Conservation (phyloP, 2,113 vertebrate genomes). For the Spermophilus dauricus region DNA sequence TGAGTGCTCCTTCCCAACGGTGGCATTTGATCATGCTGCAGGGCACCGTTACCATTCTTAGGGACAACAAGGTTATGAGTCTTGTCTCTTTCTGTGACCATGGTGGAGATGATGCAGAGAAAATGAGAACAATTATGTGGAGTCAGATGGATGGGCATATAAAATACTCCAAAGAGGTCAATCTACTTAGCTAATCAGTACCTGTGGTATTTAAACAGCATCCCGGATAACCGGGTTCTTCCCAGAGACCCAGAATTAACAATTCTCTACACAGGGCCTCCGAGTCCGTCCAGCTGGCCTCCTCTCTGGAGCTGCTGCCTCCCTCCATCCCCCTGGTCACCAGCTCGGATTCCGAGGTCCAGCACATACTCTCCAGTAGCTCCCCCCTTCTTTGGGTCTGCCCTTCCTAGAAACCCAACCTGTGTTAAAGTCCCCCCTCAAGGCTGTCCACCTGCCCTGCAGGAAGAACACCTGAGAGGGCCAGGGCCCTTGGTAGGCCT, state of each 20-base stretch:
- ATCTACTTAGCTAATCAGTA: background rate
- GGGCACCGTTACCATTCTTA: too few relatives aligned
- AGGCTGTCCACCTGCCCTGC: too few relatives aligned
- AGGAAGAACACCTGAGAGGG: too few relatives aligned
- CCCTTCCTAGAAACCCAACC: background rate
- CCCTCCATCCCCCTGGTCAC: too few relatives aligned
- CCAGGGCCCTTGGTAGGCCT: too few relatives aligned
- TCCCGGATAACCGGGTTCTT: background rate
- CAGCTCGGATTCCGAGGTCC: too few relatives aligned
- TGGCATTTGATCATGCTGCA: background rate
- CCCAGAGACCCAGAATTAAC: background rate
- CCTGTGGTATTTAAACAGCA: background rate
- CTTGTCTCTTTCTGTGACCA: too few relatives aligned
- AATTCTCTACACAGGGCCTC: too few relatives aligned
- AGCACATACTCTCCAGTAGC: too few relatives aligned
- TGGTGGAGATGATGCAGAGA: background rate
- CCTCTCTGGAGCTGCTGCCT: too few relatives aligned
- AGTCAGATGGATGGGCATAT: background rate
- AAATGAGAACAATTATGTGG: background rate
- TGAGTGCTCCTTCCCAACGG: fast-evolving
- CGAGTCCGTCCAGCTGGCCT: background rate
- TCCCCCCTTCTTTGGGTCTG: background rate
- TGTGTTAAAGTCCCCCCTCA: too few relatives aligned
- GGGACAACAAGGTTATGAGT: background rate
- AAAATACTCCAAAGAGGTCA: background rate